Base-by-base conservation (phyloP, 2,888 invertebrate species). In the Drosophila siamana region DNA sequence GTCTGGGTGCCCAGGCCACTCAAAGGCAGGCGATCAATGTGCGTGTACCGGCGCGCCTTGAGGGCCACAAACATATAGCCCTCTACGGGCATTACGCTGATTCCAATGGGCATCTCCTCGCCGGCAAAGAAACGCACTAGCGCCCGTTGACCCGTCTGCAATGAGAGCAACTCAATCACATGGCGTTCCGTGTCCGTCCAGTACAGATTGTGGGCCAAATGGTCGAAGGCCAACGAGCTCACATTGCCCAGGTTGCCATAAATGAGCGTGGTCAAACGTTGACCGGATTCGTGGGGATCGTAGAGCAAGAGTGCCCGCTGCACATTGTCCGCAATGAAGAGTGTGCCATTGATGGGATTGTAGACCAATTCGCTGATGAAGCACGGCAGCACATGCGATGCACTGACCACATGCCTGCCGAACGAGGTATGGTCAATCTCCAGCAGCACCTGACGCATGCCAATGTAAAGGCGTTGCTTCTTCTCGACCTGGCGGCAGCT, bases 181-280 rank as follows among this genome's bases (percentile, higher is more conserved):
- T 93, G 93, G 9, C 94, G 93, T 0, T 93, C 93, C 0, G 93
- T 92, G 90, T 97, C 96, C 61, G 95, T 92, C 92, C 96, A 94
- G 90, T 97, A 97, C 0, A 97, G 91, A 74, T 95, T 95, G 67
- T 96, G 95, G 0, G 95, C 94, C 7, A 94, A 92, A 76, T 94
- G 93, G 92, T 97, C 97, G 77, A 94, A 94, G 74, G 94, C 94
- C 92, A 96, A 91, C 5, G 93, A 94, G 50, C 92, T 93, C 0
- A 95, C 89, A 47, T 92, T 90, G 22, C 93, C 94, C 46, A 94
- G 71, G 41, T 93, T 93, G 11, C 91, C 83, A 1, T 91, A 86
- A 0, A 93, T 85, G 2, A 94, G 77, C 0, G 74, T 71, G 77
- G 6, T 43, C 11, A 72, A 16, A 0, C 28, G 57, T 8, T 61